A percentile compares a stretch with the other conserved stretches of the same genome.
Conservation (phyloP, 2,113 vertebrate genomes). For the Probosciger aterrimus region DNA sequence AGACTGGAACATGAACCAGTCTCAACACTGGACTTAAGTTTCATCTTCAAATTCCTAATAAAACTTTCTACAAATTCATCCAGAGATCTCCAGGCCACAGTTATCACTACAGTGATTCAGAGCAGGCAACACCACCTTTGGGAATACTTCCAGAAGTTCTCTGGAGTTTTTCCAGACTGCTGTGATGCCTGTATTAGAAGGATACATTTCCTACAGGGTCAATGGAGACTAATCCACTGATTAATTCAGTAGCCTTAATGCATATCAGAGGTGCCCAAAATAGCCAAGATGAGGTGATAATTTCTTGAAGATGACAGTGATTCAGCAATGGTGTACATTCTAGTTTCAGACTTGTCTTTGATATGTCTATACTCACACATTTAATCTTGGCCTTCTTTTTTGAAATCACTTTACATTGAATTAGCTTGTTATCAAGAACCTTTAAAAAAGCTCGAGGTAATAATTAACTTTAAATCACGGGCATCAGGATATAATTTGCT, state of each 20-base stretch:
- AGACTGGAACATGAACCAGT: background rate
- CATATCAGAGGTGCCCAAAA: background rate
- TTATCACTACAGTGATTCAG: background rate
- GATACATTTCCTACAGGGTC: background rate
- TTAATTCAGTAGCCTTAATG: background rate
- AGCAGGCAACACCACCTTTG: background rate
- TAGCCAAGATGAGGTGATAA: background rate
- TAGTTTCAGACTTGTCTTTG: background rate
- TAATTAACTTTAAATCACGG: constrained; percentile 33
- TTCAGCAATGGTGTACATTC: background rate
- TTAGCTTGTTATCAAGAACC: background rate
- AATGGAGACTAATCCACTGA: background rate
- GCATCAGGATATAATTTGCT: constrained; percentile 19
- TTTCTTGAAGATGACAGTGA: background rate
- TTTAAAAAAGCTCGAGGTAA: constrained; percentile 22
- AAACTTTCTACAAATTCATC: background rate
- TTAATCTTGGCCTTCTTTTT: background rate
- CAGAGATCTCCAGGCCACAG: background rate
- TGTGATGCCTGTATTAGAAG: background rate
- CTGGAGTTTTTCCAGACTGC: background rate
- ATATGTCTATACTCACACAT: background rate
- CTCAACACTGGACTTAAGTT: background rate
- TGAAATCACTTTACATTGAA: background rate
- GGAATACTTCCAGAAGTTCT: background rate
- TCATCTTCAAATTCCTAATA: background rate